A percentile compares a stretch with the other conserved stretches of the same genome.
Evolutionary conservation across 2,113 vertebrate species (phyloP).

Genomic region (Mormyrus iriodes): DNA sequence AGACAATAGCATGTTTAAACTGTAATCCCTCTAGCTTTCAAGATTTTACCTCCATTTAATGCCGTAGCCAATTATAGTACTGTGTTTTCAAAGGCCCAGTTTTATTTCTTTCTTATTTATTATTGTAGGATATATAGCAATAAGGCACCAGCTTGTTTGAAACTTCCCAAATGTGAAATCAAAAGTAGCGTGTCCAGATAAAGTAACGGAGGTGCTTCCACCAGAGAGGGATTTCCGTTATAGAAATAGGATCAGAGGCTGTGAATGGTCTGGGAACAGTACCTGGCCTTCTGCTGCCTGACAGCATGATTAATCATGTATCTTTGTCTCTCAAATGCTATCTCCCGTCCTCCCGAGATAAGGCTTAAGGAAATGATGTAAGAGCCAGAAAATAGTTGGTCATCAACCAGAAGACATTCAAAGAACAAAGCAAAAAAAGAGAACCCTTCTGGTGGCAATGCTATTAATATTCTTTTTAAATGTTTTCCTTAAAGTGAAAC

Average conservation of each 20-base stretch:
- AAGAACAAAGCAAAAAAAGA: not conserved
- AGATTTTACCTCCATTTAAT: constrained; percentile 10
- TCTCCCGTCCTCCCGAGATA: not conserved
- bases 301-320: not conserved
- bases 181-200: not conserved
- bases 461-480: not conserved
- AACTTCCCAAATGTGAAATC: not conserved
- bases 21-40: constrained; percentile 1
- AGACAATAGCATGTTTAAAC: constrained; percentile 23
- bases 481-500: not conserved
- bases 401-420: not conserved
- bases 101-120: not conserved
- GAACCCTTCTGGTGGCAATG: not conserved
- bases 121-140: not conserved
- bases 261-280: not conserved
- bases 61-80: not conserved
- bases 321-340: not conserved
- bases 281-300: not conserved
- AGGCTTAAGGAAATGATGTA: not conserved
- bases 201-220: not conserved
- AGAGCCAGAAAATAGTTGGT: not conserved
- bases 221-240: not conserved
- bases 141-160: not conserved
- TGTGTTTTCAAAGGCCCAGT: no score
- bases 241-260: not conserved